Conservation (phyloP, 2,113 vertebrate genomes). For the Upupa epops region DNA sequence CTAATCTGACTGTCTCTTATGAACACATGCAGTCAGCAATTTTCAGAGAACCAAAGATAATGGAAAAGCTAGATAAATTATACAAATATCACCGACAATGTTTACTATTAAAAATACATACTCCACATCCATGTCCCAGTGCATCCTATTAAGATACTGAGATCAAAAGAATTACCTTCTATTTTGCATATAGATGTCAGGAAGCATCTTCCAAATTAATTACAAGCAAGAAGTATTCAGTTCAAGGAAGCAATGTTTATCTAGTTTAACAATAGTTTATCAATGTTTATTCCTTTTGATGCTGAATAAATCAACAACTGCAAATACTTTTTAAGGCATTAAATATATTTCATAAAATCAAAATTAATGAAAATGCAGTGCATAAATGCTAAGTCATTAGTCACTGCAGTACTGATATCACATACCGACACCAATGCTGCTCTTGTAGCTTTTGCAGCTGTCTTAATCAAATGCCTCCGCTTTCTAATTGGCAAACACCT, state of each 20-base stretch:
- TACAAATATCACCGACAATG: neutral
- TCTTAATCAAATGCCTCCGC: neutral
- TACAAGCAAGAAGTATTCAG: neutral
- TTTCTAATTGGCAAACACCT: neutral
- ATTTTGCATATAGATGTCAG: neutral
- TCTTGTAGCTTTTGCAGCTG: neutral
- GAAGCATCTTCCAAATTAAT: neutral
- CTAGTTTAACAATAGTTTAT: too few relatives aligned
- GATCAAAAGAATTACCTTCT: neutral
- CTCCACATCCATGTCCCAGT: neutral
- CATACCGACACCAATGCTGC: neutral
- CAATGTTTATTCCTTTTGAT: neutral
- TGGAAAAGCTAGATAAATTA: neutral
- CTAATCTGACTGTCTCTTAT: neutral
- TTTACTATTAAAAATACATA: neutral
- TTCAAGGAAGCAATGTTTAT: neutral
- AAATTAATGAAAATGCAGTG: neutral
- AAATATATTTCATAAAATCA: neutral
- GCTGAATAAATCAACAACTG: neutral
- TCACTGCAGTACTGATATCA: neutral
- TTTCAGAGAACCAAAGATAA: neutral
- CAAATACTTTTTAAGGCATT: neutral
- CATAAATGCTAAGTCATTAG: neutral
- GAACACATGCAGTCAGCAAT: neutral
- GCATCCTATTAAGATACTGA: neutral